Conservation (phyloP, 2,888 invertebrate species). For the Strigamia maritima region DNA sequence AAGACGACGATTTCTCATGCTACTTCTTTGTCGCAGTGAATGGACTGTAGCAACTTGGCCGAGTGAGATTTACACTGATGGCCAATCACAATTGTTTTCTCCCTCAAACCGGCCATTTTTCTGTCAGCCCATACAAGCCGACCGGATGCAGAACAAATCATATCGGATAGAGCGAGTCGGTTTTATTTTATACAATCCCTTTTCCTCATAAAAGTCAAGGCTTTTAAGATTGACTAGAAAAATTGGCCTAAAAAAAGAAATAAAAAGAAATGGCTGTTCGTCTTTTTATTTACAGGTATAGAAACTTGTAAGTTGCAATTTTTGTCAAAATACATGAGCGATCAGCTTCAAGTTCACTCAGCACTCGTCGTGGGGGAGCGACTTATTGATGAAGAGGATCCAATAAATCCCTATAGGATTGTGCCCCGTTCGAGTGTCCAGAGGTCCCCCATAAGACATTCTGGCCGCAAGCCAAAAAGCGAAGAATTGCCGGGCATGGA, state of each 20-base stretch:
- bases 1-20: constrained; percentile 4
- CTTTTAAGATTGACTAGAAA: neutral
- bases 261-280: neutral
- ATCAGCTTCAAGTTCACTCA: neutral
- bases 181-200: neutral
- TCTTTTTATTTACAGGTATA: neutral
- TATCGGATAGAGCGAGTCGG: constrained; percentile 4
- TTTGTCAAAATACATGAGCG: neutral
- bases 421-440: neutral
- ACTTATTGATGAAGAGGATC: constrained; percentile 4
- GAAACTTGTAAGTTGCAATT: neutral
- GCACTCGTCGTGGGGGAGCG: constrained; percentile 4
- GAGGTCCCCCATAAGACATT: neutral
- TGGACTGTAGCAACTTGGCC: constrained; percentile 4
- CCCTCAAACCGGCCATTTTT: neutral
- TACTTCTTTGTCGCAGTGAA: neutral
- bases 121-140: neutral
- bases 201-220: neutral
- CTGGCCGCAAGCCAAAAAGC: neutral
- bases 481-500: constrained; percentile 4
- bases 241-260: neutral
- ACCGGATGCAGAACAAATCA: constrained; percentile 4
- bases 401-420: constrained; percentile 4
- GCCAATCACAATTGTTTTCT: constrained; percentile 4
- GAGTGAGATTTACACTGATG: neutral